phyloP scores from a whole-genome alignment of 2,113 vertebrate species.

The Hemicordylus capensis region DNA sequence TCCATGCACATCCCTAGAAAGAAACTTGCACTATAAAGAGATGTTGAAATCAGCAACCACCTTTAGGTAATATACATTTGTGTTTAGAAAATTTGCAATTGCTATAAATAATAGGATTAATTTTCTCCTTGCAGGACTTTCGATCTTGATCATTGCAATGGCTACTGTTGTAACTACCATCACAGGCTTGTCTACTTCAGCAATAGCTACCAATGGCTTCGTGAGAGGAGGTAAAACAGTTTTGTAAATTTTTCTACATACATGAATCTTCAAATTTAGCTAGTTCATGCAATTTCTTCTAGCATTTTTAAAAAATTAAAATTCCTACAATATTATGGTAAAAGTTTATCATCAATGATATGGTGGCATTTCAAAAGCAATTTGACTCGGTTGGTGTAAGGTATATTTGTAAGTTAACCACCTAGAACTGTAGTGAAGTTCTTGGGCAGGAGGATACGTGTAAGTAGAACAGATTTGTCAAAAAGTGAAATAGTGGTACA shows the following conservation, averaged over 20 bases:
- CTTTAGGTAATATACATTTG: neutral
- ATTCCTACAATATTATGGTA: neutral
- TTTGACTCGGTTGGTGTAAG: neutral
- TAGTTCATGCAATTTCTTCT: fast-evolving
- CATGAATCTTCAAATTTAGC: neutral
- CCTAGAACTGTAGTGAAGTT: neutral
- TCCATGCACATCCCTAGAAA: too few species aligned
- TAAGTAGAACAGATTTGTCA: too few species aligned
- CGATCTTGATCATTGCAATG: slow-evolving; percentile 90
- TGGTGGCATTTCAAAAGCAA: neutral
- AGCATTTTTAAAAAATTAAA: neutral
- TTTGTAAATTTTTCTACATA: neutral
- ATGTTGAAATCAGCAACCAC: neutral
- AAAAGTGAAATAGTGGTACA: neutral
- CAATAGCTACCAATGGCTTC: slow-evolving; percentile 97
- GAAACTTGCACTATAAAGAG: neutral
- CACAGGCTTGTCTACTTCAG: slow-evolving; percentile 96
- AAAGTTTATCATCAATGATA: neutral
- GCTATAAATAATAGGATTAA: neutral
- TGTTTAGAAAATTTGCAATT: slow-evolving; percentile 5
- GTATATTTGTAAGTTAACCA: neutral
- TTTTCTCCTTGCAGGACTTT: slow-evolving; percentile 73
- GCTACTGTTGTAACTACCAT: slow-evolving; percentile 96
- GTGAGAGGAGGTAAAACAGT: slow-evolving; percentile 92
- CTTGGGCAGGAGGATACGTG: too few species aligned